Percentiles rank a stretch among this genome's conserved stretches.
phyloP scores from a whole-genome alignment of 2,888 invertebrate genomes.

The Latrodectus hesperus region DNA sequence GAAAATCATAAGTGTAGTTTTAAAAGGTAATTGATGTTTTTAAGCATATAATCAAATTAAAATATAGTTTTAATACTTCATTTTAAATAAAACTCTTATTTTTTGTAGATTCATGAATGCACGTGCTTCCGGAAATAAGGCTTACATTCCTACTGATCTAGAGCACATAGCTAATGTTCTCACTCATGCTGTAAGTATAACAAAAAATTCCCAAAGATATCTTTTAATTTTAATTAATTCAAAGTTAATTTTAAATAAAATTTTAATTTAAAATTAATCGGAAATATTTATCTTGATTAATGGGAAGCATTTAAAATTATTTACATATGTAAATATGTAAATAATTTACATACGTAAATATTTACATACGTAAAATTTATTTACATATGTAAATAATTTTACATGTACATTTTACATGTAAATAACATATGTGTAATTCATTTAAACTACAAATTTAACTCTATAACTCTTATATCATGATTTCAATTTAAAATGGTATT shows the following conservation, averaged over 20 bases:
- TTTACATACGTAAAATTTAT: no score
- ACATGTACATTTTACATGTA: no score
- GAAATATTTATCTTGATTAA: not conserved
- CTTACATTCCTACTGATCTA: slow-evolving; percentile 89
- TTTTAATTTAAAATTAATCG: not conserved
- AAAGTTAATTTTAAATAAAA: not conserved
- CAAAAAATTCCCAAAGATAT: not conserved
- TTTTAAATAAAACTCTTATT: not conserved
- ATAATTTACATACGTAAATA: no score
- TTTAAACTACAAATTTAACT: not conserved
- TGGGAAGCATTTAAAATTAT: not conserved
- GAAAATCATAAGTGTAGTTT: no score
- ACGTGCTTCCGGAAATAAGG: slow-evolving; percentile 75
- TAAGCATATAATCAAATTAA: no score
- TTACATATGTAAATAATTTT: no score
- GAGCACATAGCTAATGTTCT: slow-evolving; percentile 94
- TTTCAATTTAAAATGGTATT: no score
- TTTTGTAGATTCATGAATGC: slow-evolving; percentile 71
- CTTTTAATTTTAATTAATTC: not conserved
- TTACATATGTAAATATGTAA: no score
- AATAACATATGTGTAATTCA: not conserved
- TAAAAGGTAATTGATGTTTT: no score
- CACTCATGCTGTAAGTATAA: slow-evolving; percentile 84
- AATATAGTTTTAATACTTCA: not conserved
- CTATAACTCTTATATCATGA: no score